Percentiles rank a stretch among this genome's conserved stretches.
phyloP scores from a whole-genome alignment of 2,888 invertebrate species.

The Hirtodrosophila duncani region DNA sequence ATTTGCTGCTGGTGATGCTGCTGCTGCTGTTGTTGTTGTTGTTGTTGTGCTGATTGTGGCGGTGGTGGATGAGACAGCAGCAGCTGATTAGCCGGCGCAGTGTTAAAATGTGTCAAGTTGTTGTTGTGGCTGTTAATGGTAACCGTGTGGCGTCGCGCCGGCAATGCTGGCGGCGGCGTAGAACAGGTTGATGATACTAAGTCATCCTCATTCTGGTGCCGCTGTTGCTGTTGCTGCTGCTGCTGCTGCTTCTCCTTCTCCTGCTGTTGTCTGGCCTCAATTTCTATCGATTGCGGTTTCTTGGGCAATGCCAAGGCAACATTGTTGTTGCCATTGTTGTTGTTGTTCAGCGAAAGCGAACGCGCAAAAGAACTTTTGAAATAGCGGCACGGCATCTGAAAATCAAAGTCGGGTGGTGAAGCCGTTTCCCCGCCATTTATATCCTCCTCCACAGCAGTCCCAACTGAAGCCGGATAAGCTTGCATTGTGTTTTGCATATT shows the following conservation, averaged over 20 bases:
- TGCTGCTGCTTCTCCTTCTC: conserved; percentile 23
- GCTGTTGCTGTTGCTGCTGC: conserved; percentile 15
- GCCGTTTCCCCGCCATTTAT: too few species aligned
- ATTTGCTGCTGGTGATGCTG: conserved; percentile 28
- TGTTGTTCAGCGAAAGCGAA: conserved; percentile 78
- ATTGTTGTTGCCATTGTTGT: conserved; percentile 31
- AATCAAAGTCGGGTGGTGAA: conserved; percentile 77
- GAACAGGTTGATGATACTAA: conserved; percentile 32
- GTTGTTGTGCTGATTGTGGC: conserved; percentile 13
- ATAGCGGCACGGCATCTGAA: conserved; percentile 77
- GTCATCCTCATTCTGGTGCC: conserved; percentile 17
- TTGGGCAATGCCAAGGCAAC: conserved; percentile 45
- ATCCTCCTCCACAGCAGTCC: conserved; percentile 14
- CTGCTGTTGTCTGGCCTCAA: conserved; percentile 42
- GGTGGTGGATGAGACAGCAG: conserved; percentile 7
- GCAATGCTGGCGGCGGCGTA: conserved; percentile 69
- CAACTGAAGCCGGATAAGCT: conserved; percentile 29
- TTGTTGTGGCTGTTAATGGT: conserved; percentile 37
- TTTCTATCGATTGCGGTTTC: conserved; percentile 46
- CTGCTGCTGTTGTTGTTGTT: conserved; percentile 28
- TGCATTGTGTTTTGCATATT: conserved; percentile 44
- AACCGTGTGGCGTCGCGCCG: conserved; percentile 59
- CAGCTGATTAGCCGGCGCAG: conserved; percentile 47
- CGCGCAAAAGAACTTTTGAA: conserved; percentile 81
- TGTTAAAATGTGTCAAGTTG: conserved; percentile 48